These are phyloP conservation scores for Drosophila limbata DNA, from an alignment of 2,888 invertebrate species.

Conservation along the genomic window DNA sequence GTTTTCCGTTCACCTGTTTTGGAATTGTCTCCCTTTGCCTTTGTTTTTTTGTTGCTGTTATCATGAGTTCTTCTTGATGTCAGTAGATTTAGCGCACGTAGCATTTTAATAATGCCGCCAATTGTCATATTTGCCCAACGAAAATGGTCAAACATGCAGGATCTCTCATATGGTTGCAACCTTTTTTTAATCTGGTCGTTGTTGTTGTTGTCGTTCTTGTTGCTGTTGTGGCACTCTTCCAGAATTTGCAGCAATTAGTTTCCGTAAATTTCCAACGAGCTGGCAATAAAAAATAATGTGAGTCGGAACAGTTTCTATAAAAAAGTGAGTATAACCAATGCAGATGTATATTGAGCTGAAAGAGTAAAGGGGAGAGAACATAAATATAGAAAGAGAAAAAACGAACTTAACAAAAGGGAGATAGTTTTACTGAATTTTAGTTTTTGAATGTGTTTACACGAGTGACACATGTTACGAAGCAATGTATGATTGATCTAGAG, in stretches of 20 bases:
- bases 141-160: slow-evolving; percentile 57
- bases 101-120: slow-evolving; percentile 75
- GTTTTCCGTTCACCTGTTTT: slow-evolving; percentile 57
- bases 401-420: background rate
- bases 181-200: background rate
- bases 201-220: background rate
- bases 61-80: slow-evolving; percentile 54
- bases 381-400: background rate
- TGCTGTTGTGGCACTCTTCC: slow-evolving; percentile 14
- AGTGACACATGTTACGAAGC: background rate
- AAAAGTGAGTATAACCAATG: slow-evolving; percentile 17
- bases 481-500: too few relatives aligned
- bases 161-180: slow-evolving; percentile 40
- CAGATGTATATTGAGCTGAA: background rate
- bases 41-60: background rate
- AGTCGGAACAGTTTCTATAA: slow-evolving; percentile 11
- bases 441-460: background rate
- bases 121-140: slow-evolving; percentile 76
- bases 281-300: slow-evolving; percentile 50
- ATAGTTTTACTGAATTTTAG: slow-evolving; percentile 8
- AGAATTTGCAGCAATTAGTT: slow-evolving; percentile 59
- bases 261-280: slow-evolving; percentile 49
- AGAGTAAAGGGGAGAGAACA: background rate
- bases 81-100: slow-evolving; percentile 79
- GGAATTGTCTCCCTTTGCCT: slow-evolving; percentile 33